phyloP scores from a whole-genome alignment of 30 jellyfish, hydroid and myxozoan genomes.

The Nemopilema nomurai region DNA sequence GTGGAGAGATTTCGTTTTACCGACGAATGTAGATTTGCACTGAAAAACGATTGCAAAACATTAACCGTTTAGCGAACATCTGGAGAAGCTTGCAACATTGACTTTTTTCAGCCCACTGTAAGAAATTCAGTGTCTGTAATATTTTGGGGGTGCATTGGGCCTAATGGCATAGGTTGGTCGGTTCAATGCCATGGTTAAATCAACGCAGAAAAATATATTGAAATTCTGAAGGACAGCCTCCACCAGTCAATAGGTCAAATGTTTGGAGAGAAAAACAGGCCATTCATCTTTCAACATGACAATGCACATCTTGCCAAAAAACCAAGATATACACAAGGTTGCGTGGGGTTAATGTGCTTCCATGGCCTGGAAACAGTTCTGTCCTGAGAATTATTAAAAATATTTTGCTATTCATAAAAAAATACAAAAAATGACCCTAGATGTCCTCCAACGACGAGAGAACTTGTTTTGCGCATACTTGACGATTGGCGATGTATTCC shows the following conservation, averaged over 20 bases:
- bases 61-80: slow-evolving; percentile 7
- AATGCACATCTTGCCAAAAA: slow-evolving; percentile 32
- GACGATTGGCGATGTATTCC: slow-evolving; percentile 25
- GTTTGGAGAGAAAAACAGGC: slow-evolving; percentile 15
- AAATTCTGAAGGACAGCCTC: not conserved
- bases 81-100: not conserved
- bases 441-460: slow-evolving; percentile 1
- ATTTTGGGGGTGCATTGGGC: slow-evolving; percentile 65
- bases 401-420: slow-evolving; percentile 11
- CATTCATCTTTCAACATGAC: slow-evolving; percentile 46
- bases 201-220: not conserved
- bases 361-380: slow-evolving; percentile 48
- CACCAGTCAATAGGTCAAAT: not conserved
- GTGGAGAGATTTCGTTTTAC: slow-evolving; percentile 19
- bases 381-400: slow-evolving; percentile 37
- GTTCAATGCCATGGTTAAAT: slow-evolving; percentile 9
- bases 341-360: slow-evolving; percentile 3
- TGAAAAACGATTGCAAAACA: slow-evolving; percentile 2
- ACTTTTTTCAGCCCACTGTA: slow-evolving; percentile 15
- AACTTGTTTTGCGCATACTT: not conserved
- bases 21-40: slow-evolving; percentile 27
- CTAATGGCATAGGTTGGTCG: slow-evolving; percentile 35
- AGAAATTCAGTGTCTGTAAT: slow-evolving; percentile 11
- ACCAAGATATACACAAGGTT: not conserved
- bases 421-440: not conserved